A percentile compares a stretch with the other conserved stretches of the same genome.
These are phyloP conservation scores for Hycleus cichorii DNA, from an alignment of 1,140 invertebrate species.

Conservation along the genomic window DNA sequence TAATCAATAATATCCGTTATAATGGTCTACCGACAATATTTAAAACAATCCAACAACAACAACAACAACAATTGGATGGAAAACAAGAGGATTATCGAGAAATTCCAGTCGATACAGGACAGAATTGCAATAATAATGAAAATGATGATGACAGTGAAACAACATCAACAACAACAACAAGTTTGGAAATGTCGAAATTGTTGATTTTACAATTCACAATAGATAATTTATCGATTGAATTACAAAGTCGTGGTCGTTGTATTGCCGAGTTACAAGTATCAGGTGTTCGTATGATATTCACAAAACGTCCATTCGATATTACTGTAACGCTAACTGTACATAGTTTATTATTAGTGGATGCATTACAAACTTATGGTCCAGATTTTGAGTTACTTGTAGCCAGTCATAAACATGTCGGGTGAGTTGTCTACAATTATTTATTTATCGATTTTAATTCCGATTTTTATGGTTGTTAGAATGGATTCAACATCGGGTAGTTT, in stretches of 20 bases:
- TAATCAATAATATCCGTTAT: slow-evolving; percentile 41
- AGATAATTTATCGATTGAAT: slow-evolving; percentile 80
- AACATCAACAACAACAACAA: slow-evolving; percentile 23
- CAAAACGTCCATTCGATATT: slow-evolving; percentile 62
- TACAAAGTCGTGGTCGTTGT: slow-evolving; percentile 74
- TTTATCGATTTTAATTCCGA: background rate
- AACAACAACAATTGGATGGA: slow-evolving; percentile 14
- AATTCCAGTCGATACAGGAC: slow-evolving; percentile 12
- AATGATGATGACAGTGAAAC: slow-evolving; percentile 23
- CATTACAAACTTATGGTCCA: slow-evolving; percentile 86
- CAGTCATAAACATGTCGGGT: slow-evolving; percentile 89
- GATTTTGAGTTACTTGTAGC: slow-evolving; percentile 92
- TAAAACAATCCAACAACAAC: slow-evolving; percentile 18
- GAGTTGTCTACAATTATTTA: slow-evolving; percentile 21
- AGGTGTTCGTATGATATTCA: slow-evolving; percentile 71
- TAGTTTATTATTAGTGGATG: slow-evolving; percentile 86
- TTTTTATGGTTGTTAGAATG: slow-evolving; percentile 54
- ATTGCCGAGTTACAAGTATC: slow-evolving; percentile 87
- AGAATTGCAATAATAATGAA: background rate
- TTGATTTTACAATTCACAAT: slow-evolving; percentile 82
- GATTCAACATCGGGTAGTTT: slow-evolving; percentile 90
- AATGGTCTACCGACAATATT: slow-evolving; percentile 45
- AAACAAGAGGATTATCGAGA: slow-evolving; percentile 15
- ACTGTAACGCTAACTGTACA: slow-evolving; percentile 80
- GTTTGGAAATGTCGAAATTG: slow-evolving; percentile 46